phyloP scores from a whole-genome alignment of 2,797 vertebrate species.

The Rousettus madagascariensis region DNA sequence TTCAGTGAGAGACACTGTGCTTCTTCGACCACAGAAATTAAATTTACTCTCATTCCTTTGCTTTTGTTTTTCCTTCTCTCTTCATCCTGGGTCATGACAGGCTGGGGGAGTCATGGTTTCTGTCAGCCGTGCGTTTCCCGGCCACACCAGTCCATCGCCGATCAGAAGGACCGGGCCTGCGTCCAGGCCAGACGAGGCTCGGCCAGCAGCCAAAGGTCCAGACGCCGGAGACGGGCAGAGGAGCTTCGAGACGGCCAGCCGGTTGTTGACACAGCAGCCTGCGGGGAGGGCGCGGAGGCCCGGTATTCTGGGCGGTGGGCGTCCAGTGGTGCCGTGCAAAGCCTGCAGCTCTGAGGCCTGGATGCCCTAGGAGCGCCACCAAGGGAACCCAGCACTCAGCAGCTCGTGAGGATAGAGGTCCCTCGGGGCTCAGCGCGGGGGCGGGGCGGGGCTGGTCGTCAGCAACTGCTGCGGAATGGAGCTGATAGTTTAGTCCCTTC shows the following conservation, averaged over 20 bases:
- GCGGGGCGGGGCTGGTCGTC: background rate
- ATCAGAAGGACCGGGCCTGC: background rate
- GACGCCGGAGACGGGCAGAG: background rate
- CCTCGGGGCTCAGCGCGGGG: background rate
- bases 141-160: too few species aligned
- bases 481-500: background rate
- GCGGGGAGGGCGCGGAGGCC: background rate
- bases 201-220: background rate
- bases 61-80: background rate
- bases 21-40: background rate
- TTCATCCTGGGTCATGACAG: background rate
- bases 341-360: background rate
- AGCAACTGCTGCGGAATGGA: background rate
- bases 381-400: background rate
- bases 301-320: fast-evolving
- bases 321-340: fast-evolving
- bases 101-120: background rate
- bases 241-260: background rate
- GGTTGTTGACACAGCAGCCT: background rate
- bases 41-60: background rate
- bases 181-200: background rate
- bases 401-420: background rate
- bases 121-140: fast-evolving
- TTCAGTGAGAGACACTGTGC: background rate
- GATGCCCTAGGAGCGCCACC: fast-evolving